Base-by-base conservation (phyloP, 53 echinoderm and acorn worm genomes). In the Crossaster papposus region DNA sequence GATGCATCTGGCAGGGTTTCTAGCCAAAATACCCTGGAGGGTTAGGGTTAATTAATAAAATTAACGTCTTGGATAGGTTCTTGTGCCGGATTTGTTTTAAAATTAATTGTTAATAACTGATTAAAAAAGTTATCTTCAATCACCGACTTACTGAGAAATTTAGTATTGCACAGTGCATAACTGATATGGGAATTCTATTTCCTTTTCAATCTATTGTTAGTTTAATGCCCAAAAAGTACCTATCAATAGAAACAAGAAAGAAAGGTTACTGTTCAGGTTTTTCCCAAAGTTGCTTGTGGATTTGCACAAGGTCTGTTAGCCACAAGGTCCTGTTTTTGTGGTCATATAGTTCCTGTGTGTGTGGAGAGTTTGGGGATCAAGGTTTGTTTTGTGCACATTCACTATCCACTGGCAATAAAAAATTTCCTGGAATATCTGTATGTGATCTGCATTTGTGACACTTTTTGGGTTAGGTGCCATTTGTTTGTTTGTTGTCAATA, bases 281-380 rank as follows among this genome's bases (percentile, higher is more conserved):
- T 68, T 68, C 68, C 68, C 68, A 68, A 26, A 15, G 22, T 20
- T 24, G 68, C 3, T 23, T 26, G 26, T 68, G 1, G 17, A 11
- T 68, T n/a, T n/a, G 28, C 24, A 7, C 6, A 12, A 11, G 24
- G 68, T 26, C 68, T 68, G 24, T 23, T 35, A 14, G 33, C 12
- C 35, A 58, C 75, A n/a, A n/a, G n/a, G 44, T 44, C 5, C 44
- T 7, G 5, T 44, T 5, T 44, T 7, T 9, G 9, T 44, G 1
- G 5, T 7, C 44, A 44, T 18, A 24, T 30, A 82, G 38, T 24
- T 82, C 82, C 82, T 82, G 82, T 36, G 65, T 82, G 5, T 82
- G 82, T 82, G 82, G 82, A 65, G 37, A 65, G 24, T 37, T 14
- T 26, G 65, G 82, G 58, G 22, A 3, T 14, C 2, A 58, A 20